Base-by-base conservation (phyloP, 1,140 invertebrate genomes). In the Leptoteleia sp. region DNA sequence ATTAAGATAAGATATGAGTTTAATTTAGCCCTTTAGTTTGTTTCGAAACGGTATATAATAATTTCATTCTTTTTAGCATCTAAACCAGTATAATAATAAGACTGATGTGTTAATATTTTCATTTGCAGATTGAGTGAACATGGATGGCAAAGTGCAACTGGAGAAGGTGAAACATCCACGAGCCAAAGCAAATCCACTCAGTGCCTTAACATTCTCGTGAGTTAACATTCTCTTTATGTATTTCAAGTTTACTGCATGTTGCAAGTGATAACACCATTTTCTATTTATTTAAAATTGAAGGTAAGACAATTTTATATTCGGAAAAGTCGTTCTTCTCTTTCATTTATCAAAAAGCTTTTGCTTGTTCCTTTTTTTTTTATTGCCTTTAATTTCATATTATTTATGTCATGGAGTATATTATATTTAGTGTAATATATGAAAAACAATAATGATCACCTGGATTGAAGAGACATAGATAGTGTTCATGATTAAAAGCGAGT, bases 151-250 rank as follows among this genome's bases (percentile, higher is more conserved):
- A 76, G 76, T 48, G 22, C 85, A 89, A 47, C 45, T 72, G 13
- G 84, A 90, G 47, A 90, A 87, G 55, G 85, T 82, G 33, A 89
- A 89, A 47, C 35, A 61, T 88, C 91, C 91, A 2, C 81, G 91
- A 68, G 89, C 90, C 71, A 85, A 84, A 70, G 91, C 91, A 11
- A 92, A 92, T 85, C 82, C 87, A 72, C 59, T 92, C 13, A 92
- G 91, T 75, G 85, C 82, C 38, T 76, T 91, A 22, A 91, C 91
- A 57, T 92, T 92, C 78, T 77, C 88, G 92, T 92, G 88, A 91
- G 89, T 89, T 4, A n/a, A 11, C 9, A 8, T 13, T 7, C 38
- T 8, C 45, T 57, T 70, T 15, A n/a, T 25, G 22, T 11, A 15
- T 50, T 42, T 54, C 13, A 47, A 2, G 15, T 19, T 45, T 61